Evolutionary conservation across 2,888 invertebrate species (phyloP), one percentile per base, ranked within the genome.

Genomic region (Hyposoter dolosus): DNA sequence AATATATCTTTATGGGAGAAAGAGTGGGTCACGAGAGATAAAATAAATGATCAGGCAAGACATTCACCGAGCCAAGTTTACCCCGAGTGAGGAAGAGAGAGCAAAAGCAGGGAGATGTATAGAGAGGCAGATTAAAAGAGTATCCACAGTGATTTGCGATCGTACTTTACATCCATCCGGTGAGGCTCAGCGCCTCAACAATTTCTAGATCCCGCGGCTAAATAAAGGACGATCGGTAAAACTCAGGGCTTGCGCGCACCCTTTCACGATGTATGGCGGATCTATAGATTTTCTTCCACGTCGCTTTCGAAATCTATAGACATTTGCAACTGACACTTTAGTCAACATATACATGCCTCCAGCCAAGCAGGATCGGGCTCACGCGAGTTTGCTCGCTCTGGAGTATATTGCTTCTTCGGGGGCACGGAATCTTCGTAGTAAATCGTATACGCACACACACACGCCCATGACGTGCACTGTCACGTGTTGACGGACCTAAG

Each of bases 271-370:
- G 50, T 65, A 65, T 17, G 43, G 50, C 68, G 53, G 53, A 68
- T 78, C n/a, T 43, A 53, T 68, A 78, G 6, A 78, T 78, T 83
- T 78, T 74, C 40, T 65, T 60, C 81, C 65, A 77, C 83, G 76
- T 86, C 83, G 80, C 77, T 86, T 86, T 81, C 86, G 83, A 83
- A 86, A 86, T 83, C 81, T 63, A 81, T 81, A 17, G 74, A 83
- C 74, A 83, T 86, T 83, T 83, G 83, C 86, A 81, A 83, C 86
- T 83, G 86, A 86, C 83, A 72, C 77, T 86, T 83, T 50, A 83
- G 72, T 74, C 63, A 60, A 77, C 72, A 72, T 50, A 81, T 50
- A 81, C 66, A 35, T 19, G 60, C 80, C 50, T 71, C 56, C 60
- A 68, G 77, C 76, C 12, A 74, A 35, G 35, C 35, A 35, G 76